Base-by-base conservation (phyloP, 2,888 invertebrate species). In the Octonoba sinensis region DNA sequence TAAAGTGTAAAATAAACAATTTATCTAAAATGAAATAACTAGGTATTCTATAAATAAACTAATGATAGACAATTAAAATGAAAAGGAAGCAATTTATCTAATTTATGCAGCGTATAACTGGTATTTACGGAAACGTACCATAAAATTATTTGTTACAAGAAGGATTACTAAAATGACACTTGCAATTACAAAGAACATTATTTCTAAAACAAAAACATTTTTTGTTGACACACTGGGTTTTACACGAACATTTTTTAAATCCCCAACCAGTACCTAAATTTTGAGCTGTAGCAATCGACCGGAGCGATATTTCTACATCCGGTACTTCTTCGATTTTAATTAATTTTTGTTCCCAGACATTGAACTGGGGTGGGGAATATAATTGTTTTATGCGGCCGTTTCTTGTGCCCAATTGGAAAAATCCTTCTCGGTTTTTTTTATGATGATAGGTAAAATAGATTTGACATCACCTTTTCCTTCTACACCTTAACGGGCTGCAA, bases 311-410 rank as follows among this genome's bases (percentile, higher is more conserved):
- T 65, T 77, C 77, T 77, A 77, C 62, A 77, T 77, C 70, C 57
- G 70, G 77, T 56, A 77, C 77, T 77, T 77, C 77, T 77, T 77
- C 70, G 64, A 77, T 70, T 70, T 70, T 57, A 77, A 70, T 70
- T 70, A 69, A 69, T 76, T 76, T 76, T 76, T 67, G 67, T 75
- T 67, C 75, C 49, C 59, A 75, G 75, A 75, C 75, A 60, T 66
- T 75, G 75, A 75, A 75, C 75, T 75, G 59, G 59, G 75, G 54
- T 73, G 44, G 64, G 73, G 73, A 73, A 73, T 64, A 72, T 62
- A 70, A 59, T 46, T 70, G 70, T 70, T 70, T 70, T 70, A 70
- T 70, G 57, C 67, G 27, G 27, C 27, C 27, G 27, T 27, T 27
- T 27, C 27, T 27, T 27, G n/a, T n/a, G n/a, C n/a, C n/a, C n/a